Percentiles rank a stretch among this genome's conserved stretches.
Evolutionary conservation across 2,797 vertebrate species (phyloP).

Genomic region (Brachyalestes nurse): DNA sequence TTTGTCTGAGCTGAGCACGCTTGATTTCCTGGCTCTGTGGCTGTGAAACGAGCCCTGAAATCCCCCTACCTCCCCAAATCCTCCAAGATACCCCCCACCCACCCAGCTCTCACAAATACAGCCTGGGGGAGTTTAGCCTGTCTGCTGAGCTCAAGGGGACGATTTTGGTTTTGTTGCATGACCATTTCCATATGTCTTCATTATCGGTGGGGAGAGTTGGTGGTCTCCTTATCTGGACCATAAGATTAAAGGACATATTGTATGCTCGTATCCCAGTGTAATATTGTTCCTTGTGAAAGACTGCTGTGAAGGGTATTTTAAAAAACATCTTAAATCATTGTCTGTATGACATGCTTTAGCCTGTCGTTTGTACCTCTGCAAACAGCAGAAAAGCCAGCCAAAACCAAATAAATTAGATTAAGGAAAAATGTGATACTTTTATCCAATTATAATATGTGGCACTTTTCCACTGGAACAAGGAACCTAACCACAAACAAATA

Average conservation of each 20-base stretch:
- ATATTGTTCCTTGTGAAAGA: too few species aligned
- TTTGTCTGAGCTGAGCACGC: slow-evolving; percentile 62
- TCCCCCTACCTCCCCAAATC: slow-evolving; percentile 58
- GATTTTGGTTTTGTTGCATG: slow-evolving; percentile 54
- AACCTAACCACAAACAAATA: too few species aligned
- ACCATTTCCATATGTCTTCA: slow-evolving; percentile 63
- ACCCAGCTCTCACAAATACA: slow-evolving; percentile 48
- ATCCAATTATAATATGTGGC: too few species aligned
- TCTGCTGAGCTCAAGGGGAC: slow-evolving; percentile 12
- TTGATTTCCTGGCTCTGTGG: slow-evolving; percentile 63
- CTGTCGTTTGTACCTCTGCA: too few species aligned
- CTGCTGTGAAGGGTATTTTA: too few species aligned
- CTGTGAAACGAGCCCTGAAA: slow-evolving; percentile 68
- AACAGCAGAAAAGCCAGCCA: too few species aligned
- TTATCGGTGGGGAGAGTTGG: slow-evolving; percentile 55
- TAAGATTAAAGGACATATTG: slow-evolving; percentile 3
- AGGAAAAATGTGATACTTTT: too few species aligned
- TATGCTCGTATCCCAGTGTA: too few species aligned
- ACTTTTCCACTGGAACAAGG: too few species aligned
- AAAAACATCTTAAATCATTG: too few species aligned
- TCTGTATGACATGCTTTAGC: too few species aligned
- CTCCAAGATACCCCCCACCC: slow-evolving; percentile 43
- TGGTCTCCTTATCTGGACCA: slow-evolving; percentile 34
- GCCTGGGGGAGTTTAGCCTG: slow-evolving; percentile 53
- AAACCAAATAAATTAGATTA: too few species aligned